A percentile compares a stretch with the other conserved stretches of the same genome.
phyloP scores from a whole-genome alignment of 2,888 invertebrate genomes.

The Rutpela maculata region DNA sequence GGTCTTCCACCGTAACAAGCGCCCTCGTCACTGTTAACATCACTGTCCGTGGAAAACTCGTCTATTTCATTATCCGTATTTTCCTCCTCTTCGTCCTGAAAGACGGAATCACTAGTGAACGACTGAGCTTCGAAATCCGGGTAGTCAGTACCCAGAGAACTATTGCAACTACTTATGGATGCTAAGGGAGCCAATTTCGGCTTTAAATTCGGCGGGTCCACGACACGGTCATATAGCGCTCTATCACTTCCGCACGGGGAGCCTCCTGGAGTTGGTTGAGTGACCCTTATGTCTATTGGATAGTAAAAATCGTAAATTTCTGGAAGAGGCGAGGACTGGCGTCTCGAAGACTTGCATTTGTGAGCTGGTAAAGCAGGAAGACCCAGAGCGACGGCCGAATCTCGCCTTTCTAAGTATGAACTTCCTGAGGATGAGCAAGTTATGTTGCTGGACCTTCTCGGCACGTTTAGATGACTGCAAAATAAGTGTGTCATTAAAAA shows the following conservation, averaged over 20 bases:
- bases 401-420: conserved; percentile 88
- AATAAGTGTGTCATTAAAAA: conserved; percentile 12
- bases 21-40: conserved; percentile 74
- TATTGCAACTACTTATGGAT: conserved; percentile 86
- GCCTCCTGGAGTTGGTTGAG: conserved; percentile 88
- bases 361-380: conserved; percentile 79
- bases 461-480: conserved; percentile 69
- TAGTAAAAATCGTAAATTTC: conserved; percentile 72
- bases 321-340: conserved; percentile 70
- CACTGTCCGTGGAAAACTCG: conserved; percentile 87
- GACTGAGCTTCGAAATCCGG: conserved; percentile 84
- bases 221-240: conserved; percentile 73
- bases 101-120: conserved; percentile 87
- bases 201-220: conserved; percentile 60
- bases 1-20: conserved; percentile 58
- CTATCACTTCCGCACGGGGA: conserved; percentile 87
- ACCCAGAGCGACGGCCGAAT: conserved; percentile 82
- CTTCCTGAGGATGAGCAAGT: conserved; percentile 91
- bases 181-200: conserved; percentile 84
- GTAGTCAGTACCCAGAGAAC: conserved; percentile 78
- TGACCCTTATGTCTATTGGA: conserved; percentile 77
- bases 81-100: conserved; percentile 74
- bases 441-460: conserved; percentile 85
- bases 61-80: conserved; percentile 91
- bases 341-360: conserved; percentile 71